Evolutionary conservation across 2,888 invertebrate genomes (phyloP), one percentile per base, ranked within the genome.

Genomic region (Acrobasis suavella): DNA sequence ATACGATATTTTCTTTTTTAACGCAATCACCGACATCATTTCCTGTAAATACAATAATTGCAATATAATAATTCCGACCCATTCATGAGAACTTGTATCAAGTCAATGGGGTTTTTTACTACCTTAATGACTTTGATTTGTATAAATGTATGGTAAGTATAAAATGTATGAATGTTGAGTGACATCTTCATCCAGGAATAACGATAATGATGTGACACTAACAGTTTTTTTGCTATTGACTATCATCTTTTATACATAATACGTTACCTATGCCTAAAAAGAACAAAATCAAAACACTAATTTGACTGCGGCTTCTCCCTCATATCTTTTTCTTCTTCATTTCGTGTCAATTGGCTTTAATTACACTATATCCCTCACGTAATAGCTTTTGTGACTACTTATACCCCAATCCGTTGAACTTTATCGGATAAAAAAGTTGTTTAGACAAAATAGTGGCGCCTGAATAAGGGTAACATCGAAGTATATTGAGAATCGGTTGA

Each of bases 161-260:
- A 61, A 37, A 46, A 50, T 54, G 16, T 72, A 71, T 67, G 74
- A 75, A 72, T 56, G 56, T 68, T 64, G 66, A 58, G 66, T 77
- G 81, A 85, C 80, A 75, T 76, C 83, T 86, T 79, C 82, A 83
- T 85, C 77, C 68, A 65, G 52, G 52, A 52, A 52, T 52, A 14
- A 52, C 70, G 67, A 72, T 80, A 80, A 83, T 78, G 72, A 75
- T 71, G 72, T 70, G 71, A 69, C 70, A 64, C 78, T 83, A 82
- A 80, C 72, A 70, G 71, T 69, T 77, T 82, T 82, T 81, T 81
- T 81, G 78, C 74, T 42, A 42, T 17, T 7, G 14, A 32, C 14
- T 56, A 42, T 22, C 22, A 46, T 65, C 63, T 65, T 62, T 67
- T 67, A 60, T 61, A 63, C 63, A 67, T 69, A 63, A 70, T n/a